phyloP scores from a whole-genome alignment of 2,888 invertebrate species.

The Lamproptera curius region DNA sequence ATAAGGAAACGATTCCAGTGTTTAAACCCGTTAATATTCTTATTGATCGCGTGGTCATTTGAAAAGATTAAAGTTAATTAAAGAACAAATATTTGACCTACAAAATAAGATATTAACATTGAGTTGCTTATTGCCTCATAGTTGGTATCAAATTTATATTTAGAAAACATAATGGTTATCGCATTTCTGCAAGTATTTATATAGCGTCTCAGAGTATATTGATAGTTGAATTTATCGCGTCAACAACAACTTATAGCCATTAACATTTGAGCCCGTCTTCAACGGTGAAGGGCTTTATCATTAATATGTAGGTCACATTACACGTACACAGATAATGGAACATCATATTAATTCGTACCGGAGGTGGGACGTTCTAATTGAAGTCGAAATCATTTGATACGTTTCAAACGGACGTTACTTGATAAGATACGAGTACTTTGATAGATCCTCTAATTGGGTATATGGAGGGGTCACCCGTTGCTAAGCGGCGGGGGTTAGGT shows the following conservation, averaged over 20 bases:
- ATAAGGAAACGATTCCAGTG: too few relatives aligned
- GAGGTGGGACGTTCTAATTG: constrained; percentile 15
- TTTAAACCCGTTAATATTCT: too few relatives aligned
- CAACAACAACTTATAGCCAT: not conserved
- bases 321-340: constrained; percentile 18
- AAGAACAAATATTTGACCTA: too few relatives aligned
- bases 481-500: constrained; percentile 31
- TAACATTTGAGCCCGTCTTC: constrained; percentile 6
- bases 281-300: constrained; percentile 16
- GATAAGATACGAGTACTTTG: constrained; percentile 1
- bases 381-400: constrained; percentile 1
- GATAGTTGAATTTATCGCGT: not conserved
- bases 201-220: too few relatives aligned
- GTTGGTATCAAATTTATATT: too few relatives aligned
- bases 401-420: constrained; percentile 7
- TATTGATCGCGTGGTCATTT: too few relatives aligned
- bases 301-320: constrained; percentile 13
- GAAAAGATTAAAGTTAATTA: too few relatives aligned
- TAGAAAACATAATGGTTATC: too few relatives aligned
- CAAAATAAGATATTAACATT: too few relatives aligned
- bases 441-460: constrained; percentile 1
- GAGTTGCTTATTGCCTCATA: too few relatives aligned
- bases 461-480: not conserved
- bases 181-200: too few relatives aligned
- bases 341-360: constrained; percentile 9